A percentile compares a stretch with the other conserved stretches of the same genome.
Evolutionary conservation across 2,797 vertebrate genomes (phyloP).

Genomic region (Parambassis ranga): DNA sequence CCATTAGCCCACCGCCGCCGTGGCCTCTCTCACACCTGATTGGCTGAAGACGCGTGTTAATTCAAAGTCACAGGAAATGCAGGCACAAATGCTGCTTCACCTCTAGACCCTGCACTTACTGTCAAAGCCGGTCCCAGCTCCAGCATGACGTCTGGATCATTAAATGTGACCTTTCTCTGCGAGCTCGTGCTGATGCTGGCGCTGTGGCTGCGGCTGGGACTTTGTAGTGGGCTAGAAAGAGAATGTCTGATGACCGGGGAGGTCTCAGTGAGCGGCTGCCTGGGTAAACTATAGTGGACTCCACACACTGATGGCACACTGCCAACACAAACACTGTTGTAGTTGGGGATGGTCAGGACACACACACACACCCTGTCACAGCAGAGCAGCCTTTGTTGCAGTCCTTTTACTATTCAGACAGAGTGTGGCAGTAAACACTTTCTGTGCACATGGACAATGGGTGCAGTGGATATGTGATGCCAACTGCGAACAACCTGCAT

Average conservation of each 20-base stretch:
- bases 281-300: constrained; percentile 16
- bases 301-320: constrained; percentile 21
- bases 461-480: too few species aligned
- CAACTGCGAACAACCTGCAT: too few species aligned
- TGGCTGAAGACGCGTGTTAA: constrained; percentile 5
- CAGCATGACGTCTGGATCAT: constrained; percentile 61
- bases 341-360: background rate
- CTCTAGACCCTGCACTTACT: constrained; percentile 14
- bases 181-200: constrained; percentile 49
- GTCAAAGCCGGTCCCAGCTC: constrained; percentile 42
- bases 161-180: constrained; percentile 73
- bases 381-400: background rate
- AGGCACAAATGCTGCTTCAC: constrained; percentile 18
- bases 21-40: background rate
- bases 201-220: constrained; percentile 26
- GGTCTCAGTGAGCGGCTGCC: constrained; percentile 33
- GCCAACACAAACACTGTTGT: constrained; percentile 39
- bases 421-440: too few species aligned
- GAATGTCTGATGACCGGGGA: constrained; percentile 71
- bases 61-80: constrained; percentile 35
- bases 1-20: background rate
- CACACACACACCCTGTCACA: background rate
- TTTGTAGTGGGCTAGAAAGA: constrained; percentile 74
- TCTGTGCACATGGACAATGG: too few species aligned
- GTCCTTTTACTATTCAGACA: background rate